Evolutionary conservation across 2,797 vertebrate genomes (phyloP), one percentile per base, ranked within the genome.

Genomic region (Anomalospiza imberbis): DNA sequence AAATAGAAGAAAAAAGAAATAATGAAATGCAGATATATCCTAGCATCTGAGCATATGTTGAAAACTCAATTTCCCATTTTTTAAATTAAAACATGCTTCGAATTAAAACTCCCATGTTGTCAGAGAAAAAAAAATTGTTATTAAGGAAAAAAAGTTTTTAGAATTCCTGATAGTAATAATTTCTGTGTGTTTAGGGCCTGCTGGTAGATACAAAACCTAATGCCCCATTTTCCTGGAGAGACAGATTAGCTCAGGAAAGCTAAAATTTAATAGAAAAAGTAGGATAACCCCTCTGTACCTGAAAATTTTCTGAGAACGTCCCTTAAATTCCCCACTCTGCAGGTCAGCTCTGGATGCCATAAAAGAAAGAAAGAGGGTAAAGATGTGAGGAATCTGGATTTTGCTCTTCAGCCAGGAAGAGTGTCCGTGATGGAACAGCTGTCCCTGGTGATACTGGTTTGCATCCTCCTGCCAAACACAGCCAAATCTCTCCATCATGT

Each of bases 361-460:
- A 68, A 68, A 19, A 74, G 45, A 74, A 83, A 82, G 26, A 78
- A 91, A 76, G 29, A 65, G 14, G 7, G 2, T 1, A 65, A 91
- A 84, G 7, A 1, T 20, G 6, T 53, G 55, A 38, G 12, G 40
- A 71, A 42, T 32, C 57, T 45, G 58, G 29, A 51, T 74, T 82
- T 90, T 82, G n/a, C 75, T 19, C 50, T 71, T 60, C 0, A 3
- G 28, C 7, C 67, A 34, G 53, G 0, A 0, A 72, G 28, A 47
- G 10, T 0, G 0, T 14, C 14, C 4, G 0, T 3, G 28, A 34
- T 25, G 36, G 2, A 1, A 24, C 47, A 42, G 38, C 44, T 1
- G 0, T 22, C 44, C n/a, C 29, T 14, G 10, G 38, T 25, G 67
- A 42, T 66, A 54, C 38, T 8, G 4, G 34, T 77, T 85, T 75